A percentile compares a stretch with the other conserved stretches of the same genome.
These are phyloP conservation scores for Ernsta delagoae DNA, from an alignment of 2,888 invertebrate species.

Conservation along the genomic window DNA sequence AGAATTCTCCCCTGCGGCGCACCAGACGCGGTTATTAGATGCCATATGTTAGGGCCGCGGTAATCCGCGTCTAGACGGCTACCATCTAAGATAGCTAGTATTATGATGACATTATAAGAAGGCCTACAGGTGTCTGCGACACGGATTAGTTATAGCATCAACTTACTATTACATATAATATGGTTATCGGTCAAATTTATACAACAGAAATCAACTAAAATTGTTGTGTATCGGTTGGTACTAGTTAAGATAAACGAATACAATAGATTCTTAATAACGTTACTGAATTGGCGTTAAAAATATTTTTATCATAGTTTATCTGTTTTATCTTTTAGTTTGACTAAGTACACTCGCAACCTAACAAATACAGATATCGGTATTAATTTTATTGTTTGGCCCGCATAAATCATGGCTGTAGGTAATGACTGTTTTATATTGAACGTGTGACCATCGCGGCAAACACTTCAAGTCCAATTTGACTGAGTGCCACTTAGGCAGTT, in stretches of 20 bases:
- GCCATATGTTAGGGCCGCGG: constrained; percentile 27
- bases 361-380: too few species aligned
- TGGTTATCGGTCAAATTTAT: too few species aligned
- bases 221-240: too few species aligned
- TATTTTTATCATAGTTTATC: too few species aligned
- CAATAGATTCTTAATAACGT: too few species aligned
- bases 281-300: too few species aligned
- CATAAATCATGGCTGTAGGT: neutral
- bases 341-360: too few species aligned
- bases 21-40: constrained; percentile 32
- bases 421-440: neutral
- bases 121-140: neutral
- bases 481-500: constrained; percentile 11
- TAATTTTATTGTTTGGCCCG: neutral
- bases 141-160: neutral
- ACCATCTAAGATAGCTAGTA: constrained; percentile 2
- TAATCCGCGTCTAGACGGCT: constrained; percentile 34
- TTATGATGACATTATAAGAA: constrained; percentile 13
- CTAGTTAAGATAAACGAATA: too few species aligned
- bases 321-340: too few species aligned
- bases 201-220: too few species aligned
- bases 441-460: neutral
- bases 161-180: too few species aligned
- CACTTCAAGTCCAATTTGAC: constrained; percentile 16
- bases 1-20: constrained; percentile 35